These are phyloP conservation scores for Antechinus flavipes DNA, from an alignment of 2,113 vertebrate genomes.

Conservation along the genomic window DNA sequence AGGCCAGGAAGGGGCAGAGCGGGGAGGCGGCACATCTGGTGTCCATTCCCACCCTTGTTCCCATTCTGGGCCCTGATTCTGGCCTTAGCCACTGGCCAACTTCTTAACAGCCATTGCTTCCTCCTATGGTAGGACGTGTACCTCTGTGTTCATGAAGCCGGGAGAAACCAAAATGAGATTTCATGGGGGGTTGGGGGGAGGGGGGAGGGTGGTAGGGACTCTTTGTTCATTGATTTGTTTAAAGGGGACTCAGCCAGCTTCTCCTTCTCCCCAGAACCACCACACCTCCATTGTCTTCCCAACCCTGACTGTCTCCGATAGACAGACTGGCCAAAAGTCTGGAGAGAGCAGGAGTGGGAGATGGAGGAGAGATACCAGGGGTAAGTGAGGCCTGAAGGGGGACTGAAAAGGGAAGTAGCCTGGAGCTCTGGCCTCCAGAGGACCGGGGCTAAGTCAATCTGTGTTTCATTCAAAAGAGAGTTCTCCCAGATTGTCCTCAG, in stretches of 20 bases:
- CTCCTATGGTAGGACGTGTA: slow-evolving; percentile 99
- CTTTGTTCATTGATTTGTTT: slow-evolving; percentile 64
- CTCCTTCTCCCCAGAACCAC: slow-evolving; percentile 27
- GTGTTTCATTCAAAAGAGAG: not conserved
- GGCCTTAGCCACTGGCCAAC: slow-evolving; percentile 86
- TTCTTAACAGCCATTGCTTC: slow-evolving; percentile 93
- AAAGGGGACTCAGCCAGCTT: slow-evolving; percentile 27
- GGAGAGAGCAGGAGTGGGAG: not conserved
- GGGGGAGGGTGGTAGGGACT: slow-evolving; percentile 46
- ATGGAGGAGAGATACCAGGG: not conserved
- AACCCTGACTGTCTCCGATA: not conserved
- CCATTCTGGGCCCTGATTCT: slow-evolving; percentile 52
- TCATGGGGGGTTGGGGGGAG: slow-evolving; percentile 61
- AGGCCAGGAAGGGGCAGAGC: slow-evolving; percentile 46
- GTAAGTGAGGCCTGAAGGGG: not conserved
- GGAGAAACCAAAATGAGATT: slow-evolving; percentile 88
- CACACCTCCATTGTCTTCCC: slow-evolving; percentile 25
- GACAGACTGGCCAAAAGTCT: not conserved
- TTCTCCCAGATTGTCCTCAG: not conserved
- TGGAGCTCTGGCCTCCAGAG: slow-evolving; percentile 38
- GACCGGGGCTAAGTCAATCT: not conserved
- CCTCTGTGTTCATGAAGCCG: slow-evolving; percentile 90
- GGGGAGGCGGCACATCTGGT: slow-evolving; percentile 60
- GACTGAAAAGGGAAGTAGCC: slow-evolving; percentile 11
- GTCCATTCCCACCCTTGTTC: slow-evolving; percentile 39